Evolutionary conservation across 2,113 vertebrate species (phyloP), one percentile per base, ranked within the genome.

Genomic region (Pionites leucogaster): DNA sequence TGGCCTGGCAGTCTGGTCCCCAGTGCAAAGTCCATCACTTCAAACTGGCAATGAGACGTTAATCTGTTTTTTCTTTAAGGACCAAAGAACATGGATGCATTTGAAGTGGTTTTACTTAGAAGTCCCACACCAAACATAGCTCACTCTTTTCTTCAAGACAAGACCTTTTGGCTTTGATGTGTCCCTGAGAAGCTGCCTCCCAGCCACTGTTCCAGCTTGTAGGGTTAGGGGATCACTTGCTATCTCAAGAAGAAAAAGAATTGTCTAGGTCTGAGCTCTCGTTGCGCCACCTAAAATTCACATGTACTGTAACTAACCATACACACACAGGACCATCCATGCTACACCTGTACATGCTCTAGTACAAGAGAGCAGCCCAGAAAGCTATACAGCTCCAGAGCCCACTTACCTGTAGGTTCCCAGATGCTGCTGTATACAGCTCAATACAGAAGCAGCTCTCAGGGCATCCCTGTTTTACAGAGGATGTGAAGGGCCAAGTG

Each of bases 61-160:
- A 60, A 78, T 55, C 37, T 72, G 52, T 5, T 47, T 47, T 86
- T 85, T 70, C 39, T 67, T 82, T 50, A 77, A 76, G 35, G 27
- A 42, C 20, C 7, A 67, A 50, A 81, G 71, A 8, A 3, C 33
- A 9, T 8, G 29, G 42, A 41, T n/a, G 46, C 12, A 9, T 87
- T 92, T 88, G 71, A 88, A 92, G 80, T 90, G 64, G 64, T 63
- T 95, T 88, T 86, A 57, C 33, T 81, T 84, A 1, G 88, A 59
- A 82, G 67, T 10, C 11, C 57, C 35, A 42, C 0, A 1, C 16
- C 19, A 41, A 91, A 55, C 49, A 35, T 3, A 24, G 29, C 14
- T 46, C 11, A 2, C 10, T 92, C 39, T 75, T 72, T 49, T 46
- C 37, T 82, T 47, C 69, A 64, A 5, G 15, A 28, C 11, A 50